phyloP scores from a whole-genome alignment of 2,113 vertebrate genomes.

The Gnathonemus echidnorhynchus region DNA sequence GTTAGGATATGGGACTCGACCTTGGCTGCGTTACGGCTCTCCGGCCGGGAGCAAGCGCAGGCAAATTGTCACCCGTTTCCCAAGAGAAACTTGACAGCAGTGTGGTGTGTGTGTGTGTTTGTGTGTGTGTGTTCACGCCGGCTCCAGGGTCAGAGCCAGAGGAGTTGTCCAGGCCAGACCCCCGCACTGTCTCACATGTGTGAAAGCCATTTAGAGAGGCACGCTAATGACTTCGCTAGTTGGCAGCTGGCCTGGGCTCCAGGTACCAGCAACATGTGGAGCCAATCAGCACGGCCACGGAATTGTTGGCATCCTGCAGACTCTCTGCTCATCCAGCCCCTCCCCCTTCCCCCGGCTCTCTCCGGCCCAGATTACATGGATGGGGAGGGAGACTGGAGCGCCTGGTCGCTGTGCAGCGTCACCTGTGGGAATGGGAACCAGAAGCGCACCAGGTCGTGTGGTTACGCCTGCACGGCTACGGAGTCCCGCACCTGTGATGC shows the following conservation, averaged over 20 bases:
- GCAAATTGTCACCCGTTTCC: neutral
- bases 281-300: constrained; percentile 50
- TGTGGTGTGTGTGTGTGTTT: neutral
- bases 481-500: constrained; percentile 89
- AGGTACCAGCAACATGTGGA: constrained; percentile 62
- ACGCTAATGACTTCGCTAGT: constrained; percentile 50
- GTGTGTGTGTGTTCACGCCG: neutral
- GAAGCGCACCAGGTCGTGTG: constrained; percentile 86
- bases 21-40: neutral
- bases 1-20: neutral
- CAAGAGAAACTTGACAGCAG: neutral
- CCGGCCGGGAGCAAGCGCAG: neutral
- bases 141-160: constrained; percentile 1
- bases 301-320: constrained; percentile 17
- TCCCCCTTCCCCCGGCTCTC: constrained; percentile 22
- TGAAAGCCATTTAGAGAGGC: constrained; percentile 61
- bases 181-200: constrained; percentile 40
- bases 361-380: constrained; percentile 73
- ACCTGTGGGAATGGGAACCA: constrained; percentile 87
- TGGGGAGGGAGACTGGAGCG: constrained; percentile 88
- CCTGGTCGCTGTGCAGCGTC: constrained; percentile 84
- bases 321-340: neutral
- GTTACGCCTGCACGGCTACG: constrained; percentile 87
- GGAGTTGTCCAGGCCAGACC: constrained; percentile 31
- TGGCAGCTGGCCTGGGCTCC: constrained; percentile 43